Percentiles rank a stretch among this genome's conserved stretches.
These are phyloP conservation scores for Leptopterna dolabrata DNA, from an alignment of 2,888 invertebrate species.

Conservation along the genomic window DNA sequence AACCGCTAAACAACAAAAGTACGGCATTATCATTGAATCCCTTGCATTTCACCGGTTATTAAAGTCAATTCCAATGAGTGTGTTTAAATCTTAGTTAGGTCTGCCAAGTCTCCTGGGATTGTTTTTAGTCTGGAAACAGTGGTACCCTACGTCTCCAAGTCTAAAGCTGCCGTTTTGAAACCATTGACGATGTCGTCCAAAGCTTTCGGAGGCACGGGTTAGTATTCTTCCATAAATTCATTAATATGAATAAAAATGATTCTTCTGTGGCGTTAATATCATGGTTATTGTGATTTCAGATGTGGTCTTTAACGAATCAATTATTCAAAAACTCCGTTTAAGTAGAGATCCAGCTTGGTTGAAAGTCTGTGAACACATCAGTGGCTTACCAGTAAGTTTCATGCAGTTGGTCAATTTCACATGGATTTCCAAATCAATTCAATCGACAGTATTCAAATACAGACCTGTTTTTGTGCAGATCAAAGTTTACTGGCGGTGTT, in stretches of 20 bases:
- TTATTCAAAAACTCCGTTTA: conserved; percentile 19
- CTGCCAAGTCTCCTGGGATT: conserved; percentile 43
- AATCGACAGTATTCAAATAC: neutral
- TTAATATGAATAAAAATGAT: neutral
- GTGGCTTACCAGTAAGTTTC: conserved; percentile 25
- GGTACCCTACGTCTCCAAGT: neutral
- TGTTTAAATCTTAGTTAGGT: neutral
- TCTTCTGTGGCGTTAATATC: neutral
- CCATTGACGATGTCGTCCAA: conserved; percentile 34
- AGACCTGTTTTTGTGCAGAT: neutral
- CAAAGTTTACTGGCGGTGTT: conserved; percentile 43
- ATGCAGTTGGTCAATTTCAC: too few relatives aligned
- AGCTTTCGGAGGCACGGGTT: conserved; percentile 39
- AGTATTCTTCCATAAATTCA: neutral
- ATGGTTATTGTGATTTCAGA: neutral
- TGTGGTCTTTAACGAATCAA: conserved; percentile 30
- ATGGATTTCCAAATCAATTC: neutral
- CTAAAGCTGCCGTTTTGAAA: conserved; percentile 34
- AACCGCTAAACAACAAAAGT: conserved; percentile 44
- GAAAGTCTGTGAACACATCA: neutral
- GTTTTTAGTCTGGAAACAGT: conserved; percentile 46
- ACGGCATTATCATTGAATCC: neutral
- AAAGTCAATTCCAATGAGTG: too few relatives aligned
- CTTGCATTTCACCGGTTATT: neutral
- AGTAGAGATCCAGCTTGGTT: conserved; percentile 7